These are phyloP conservation scores for Gastrophryne carolinensis DNA, from an alignment of 2,797 vertebrate species.

Conservation along the genomic window DNA sequence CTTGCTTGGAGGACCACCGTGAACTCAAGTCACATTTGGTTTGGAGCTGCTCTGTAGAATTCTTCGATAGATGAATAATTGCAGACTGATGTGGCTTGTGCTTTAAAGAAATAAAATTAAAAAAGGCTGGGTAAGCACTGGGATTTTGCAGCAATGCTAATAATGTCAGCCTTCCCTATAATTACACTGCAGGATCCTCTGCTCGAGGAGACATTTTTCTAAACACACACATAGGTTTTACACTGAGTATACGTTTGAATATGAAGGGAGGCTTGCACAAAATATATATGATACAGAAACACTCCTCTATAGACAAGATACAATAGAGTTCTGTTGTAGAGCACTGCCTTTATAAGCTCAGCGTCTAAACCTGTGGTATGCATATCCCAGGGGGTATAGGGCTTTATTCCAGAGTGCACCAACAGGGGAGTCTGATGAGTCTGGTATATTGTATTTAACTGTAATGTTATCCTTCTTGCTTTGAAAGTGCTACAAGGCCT, in stretches of 20 bases:
- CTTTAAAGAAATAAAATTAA: conserved; percentile 62
- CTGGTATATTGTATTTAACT: too few species aligned
- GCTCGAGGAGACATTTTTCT: not conserved
- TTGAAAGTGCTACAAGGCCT: too few species aligned
- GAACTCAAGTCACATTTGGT: conserved; percentile 59
- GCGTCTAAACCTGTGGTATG: too few species aligned
- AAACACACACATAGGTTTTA: not conserved
- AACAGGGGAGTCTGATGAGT: too few species aligned
- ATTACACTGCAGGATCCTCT: conserved; percentile 56
- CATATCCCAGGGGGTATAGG: too few species aligned
- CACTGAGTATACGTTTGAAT: not conserved
- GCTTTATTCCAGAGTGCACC: too few species aligned
- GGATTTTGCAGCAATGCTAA: conserved; percentile 70
- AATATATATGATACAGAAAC: too few species aligned
- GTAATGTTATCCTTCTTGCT: too few species aligned
- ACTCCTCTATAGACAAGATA: too few species aligned
- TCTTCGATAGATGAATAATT: conserved; percentile 72
- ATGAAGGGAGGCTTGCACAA: too few species aligned
- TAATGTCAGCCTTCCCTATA: conserved; percentile 70
- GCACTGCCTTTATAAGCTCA: too few species aligned
- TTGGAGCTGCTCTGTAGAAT: conserved; percentile 64
- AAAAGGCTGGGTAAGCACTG: conserved; percentile 65
- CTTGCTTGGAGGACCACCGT: conserved; percentile 64
- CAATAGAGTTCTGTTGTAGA: too few species aligned
- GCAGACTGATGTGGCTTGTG: conserved; percentile 68